Evolutionary conservation across 53 echinoderm and acorn worm genomes (phyloP).

Genomic region (Paracentrotus lividus): DNA sequence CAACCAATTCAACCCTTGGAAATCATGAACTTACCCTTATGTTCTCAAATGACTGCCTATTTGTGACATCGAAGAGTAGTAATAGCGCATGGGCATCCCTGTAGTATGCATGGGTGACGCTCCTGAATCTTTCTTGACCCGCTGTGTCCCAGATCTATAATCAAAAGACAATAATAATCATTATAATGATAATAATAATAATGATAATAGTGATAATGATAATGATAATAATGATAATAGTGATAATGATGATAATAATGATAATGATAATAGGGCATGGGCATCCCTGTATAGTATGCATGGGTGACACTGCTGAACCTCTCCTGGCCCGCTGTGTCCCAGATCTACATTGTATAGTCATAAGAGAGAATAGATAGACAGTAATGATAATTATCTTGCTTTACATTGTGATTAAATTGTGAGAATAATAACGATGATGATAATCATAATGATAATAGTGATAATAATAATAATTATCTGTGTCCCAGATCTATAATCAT

Average conservation of each 20-base stretch:
- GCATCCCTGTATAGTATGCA: conserved; percentile 98
- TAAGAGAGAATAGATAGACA: no score
- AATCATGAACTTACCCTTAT: conserved; percentile 82
- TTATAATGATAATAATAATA: background rate
- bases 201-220: no score
- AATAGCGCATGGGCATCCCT: conserved; percentile 95
- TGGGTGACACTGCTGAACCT: conserved; percentile 98
- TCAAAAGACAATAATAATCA: no score
- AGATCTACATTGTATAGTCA: no score
- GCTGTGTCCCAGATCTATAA: conserved; percentile 99
- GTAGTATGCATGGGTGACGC: conserved; percentile 99
- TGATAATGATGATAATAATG: no score
- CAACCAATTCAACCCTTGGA: no score
- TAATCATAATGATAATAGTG: no score
- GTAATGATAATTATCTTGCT: background rate
- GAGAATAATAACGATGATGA: background rate
- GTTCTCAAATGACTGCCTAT: conserved; percentile 98
- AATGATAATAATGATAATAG: no score
- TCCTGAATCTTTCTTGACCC: conserved; percentile 97
- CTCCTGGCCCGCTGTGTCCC: conserved; percentile 99
- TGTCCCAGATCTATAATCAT: no score
- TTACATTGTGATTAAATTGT: no score
- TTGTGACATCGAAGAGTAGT: conserved; percentile 93
- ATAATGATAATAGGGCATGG: conserved; percentile 90
- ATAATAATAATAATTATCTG: no score